Evolutionary conservation across 37 sponge, comb jelly and placozoan genomes (phyloP).

Genomic region (Eunapius fragilis): DNA sequence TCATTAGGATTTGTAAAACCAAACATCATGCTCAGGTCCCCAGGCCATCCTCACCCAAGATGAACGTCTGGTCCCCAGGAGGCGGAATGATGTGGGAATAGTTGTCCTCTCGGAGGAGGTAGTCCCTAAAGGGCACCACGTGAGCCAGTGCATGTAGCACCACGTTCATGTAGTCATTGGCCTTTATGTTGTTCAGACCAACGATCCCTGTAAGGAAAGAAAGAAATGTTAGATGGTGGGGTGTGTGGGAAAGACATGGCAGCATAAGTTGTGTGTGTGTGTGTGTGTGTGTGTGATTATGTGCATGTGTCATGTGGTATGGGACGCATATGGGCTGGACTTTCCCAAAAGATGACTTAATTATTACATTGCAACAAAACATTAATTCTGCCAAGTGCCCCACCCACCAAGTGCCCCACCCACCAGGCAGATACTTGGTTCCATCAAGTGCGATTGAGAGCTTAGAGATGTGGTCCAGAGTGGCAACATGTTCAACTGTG

Average conservation of each 20-base stretch:
- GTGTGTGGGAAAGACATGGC: too few species aligned
- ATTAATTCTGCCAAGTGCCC: too few species aligned
- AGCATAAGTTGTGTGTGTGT: too few species aligned
- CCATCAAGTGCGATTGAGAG: conserved; percentile 88
- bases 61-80: conserved; percentile 92
- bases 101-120: conserved; percentile 79
- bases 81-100: conserved; percentile 87
- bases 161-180: conserved; percentile 99
- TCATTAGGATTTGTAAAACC: too few species aligned
- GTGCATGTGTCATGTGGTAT: too few species aligned
- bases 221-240: too few species aligned
- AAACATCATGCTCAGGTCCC: too few species aligned
- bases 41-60: conserved; percentile 66
- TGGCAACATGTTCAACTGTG: conserved; percentile 61
- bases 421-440: conserved; percentile 80
- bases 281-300: too few species aligned
- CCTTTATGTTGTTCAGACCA: conserved; percentile 96
- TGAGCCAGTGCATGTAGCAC: conserved; percentile 90
- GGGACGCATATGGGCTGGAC: too few species aligned
- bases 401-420: too few species aligned
- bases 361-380: too few species aligned
- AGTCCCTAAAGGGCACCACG: conserved; percentile 85
- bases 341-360: too few species aligned
- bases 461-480: conserved; percentile 63
- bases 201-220: conserved; percentile 59